Percentiles rank a stretch among this genome's conserved stretches.
These are phyloP conservation scores for Jaculus jaculus DNA, from an alignment of 2,113 vertebrate species.

Conservation along the genomic window DNA sequence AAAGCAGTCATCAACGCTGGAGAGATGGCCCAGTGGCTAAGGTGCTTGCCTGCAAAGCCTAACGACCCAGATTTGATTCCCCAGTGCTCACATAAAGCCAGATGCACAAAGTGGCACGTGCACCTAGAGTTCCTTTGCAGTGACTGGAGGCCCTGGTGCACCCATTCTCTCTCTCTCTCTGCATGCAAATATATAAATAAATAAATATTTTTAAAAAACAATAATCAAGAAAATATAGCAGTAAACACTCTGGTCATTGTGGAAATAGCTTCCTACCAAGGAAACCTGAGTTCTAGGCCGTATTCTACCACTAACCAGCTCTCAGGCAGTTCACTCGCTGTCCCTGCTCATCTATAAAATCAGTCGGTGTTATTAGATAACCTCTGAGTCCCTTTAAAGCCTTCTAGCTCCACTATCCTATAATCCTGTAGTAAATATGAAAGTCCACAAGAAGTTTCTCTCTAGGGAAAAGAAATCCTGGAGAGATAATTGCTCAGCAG, in stretches of 20 bases:
- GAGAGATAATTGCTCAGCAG: too few species aligned
- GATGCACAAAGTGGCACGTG: too few species aligned
- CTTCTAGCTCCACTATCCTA: not conserved
- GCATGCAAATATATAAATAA: not conserved
- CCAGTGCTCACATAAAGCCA: too few species aligned
- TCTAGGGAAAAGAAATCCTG: not conserved
- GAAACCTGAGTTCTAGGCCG: not conserved
- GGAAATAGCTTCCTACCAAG: not conserved
- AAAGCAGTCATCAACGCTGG: too few species aligned
- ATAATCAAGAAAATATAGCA: not conserved
- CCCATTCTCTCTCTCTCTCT: too few species aligned
- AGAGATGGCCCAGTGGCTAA: too few species aligned
- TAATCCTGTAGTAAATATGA: not conserved
- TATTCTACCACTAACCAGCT: not conserved
- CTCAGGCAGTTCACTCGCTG: not conserved
- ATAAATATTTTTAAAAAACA: not conserved
- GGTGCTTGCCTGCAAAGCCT: too few species aligned
- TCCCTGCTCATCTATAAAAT: conserved; percentile 8
- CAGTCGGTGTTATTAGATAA: not conserved
- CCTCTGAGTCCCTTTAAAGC: not conserved
- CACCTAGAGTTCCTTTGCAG: too few species aligned
- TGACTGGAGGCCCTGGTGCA: too few species aligned
- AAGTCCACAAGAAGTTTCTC: not conserved
- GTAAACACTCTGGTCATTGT: not conserved
- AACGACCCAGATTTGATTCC: too few species aligned